Percentiles rank a stretch among this genome's conserved stretches.
Conservation (phyloP, 2,113 vertebrate genomes). For the Herpailurus yagouaroundi region DNA sequence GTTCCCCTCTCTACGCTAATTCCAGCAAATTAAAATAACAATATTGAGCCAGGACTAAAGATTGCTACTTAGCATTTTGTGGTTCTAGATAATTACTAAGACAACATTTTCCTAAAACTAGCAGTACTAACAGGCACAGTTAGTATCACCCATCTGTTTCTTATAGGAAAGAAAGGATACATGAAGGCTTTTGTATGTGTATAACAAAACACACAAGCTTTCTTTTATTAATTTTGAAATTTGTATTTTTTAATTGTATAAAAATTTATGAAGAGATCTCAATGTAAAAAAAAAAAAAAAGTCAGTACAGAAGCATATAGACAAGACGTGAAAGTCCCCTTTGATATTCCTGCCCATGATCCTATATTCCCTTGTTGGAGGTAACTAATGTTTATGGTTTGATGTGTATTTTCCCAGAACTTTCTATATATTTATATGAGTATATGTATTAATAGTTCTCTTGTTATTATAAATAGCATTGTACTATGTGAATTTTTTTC, state of each 20-base stretch:
- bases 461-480: neutral
- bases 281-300: neutral
- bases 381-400: neutral
- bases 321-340: neutral
- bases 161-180: neutral
- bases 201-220: neutral
- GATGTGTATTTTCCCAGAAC: neutral
- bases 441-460: neutral
- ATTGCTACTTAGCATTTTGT: conserved; percentile 63
- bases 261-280: neutral
- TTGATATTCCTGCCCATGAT: neutral
- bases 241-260: neutral
- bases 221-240: conserved; percentile 47
- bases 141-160: neutral
- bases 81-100: conserved; percentile 58
- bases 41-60: conserved; percentile 48
- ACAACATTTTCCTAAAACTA: conserved; percentile 52
- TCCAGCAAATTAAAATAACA: conserved; percentile 60
- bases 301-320: neutral
- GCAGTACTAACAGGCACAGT: neutral
- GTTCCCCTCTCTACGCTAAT: neutral
- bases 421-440: neutral
- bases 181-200: neutral
- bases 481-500: neutral
- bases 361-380: neutral